Percentiles rank a stretch among this genome's conserved stretches.
These are phyloP conservation scores for Alectura lathami DNA, from an alignment of 2,113 vertebrate genomes.

Conservation along the genomic window DNA sequence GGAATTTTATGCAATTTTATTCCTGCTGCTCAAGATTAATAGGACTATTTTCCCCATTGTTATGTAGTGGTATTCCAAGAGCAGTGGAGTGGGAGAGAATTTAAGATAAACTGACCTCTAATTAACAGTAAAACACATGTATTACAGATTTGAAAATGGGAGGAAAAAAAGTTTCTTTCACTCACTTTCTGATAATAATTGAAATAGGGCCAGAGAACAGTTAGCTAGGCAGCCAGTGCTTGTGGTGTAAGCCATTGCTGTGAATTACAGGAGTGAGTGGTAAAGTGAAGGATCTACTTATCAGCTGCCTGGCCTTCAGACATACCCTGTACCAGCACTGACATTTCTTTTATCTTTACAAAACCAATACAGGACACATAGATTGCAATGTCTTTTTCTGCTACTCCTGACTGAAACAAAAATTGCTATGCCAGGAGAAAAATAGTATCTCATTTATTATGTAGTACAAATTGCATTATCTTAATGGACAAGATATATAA, in stretches of 20 bases:
- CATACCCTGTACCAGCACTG: background rate
- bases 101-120: background rate
- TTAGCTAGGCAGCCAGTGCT: background rate
- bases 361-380: background rate
- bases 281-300: background rate
- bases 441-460: background rate
- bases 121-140: background rate
- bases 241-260: background rate
- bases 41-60: rapidly evolving
- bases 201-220: background rate
- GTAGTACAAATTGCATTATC: background rate
- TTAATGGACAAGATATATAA: background rate
- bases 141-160: background rate
- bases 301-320: background rate
- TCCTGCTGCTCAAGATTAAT: background rate
- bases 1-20: background rate
- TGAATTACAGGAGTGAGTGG: background rate
- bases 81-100: background rate
- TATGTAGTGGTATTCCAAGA: background rate
- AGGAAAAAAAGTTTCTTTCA: background rate
- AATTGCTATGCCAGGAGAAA: background rate
- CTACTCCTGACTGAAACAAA: background rate
- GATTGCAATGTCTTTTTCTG: background rate
- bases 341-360: background rate
- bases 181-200: background rate